Base-by-base conservation (phyloP, 2,113 vertebrate species). In the Bolborhynchus lineola region DNA sequence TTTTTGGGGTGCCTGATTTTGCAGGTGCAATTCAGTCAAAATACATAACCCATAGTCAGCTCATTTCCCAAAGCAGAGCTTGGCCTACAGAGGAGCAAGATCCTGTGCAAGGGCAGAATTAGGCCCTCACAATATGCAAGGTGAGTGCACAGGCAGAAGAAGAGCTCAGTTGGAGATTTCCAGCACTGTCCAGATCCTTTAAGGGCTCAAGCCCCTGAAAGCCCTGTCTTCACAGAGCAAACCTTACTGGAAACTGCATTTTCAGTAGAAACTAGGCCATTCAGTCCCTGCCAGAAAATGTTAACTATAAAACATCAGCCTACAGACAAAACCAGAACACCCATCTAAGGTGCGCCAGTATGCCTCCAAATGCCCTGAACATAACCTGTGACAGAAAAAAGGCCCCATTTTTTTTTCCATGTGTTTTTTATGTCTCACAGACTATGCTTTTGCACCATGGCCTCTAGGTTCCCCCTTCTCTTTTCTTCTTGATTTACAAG, bases 61-160 rank as follows among this genome's bases (percentile, higher is more conserved):
- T 74, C 3, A 0, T 37, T 78, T 68, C 12, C 41, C 25, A 57
- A 70, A 78, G 24, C 11, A 39, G 16, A 71, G 20, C 16, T 25
- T 68, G 47, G 11, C 35, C 24, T 18, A 18, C 10, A 16, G 50
- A 70, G 28, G 26, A 55, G 63, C 31, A 13, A 11, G 6, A 25
- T 31, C n/a, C 62, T 35, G 29, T 7, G 11, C 21, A 29, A n/a
- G 24, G 47, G 4, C 35, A 41, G 33, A 39, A 5, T 28, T 6
- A 5, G 7, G 23, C 18, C 42, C 23, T 52, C 60, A 41, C 9
- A 15, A 19, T 0, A 0, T 15, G 24, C 29, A 46, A 47, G 33
- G 23, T 0, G 1, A 29, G n/a, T 1, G 12, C 19, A 12, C 15
- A 29, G 42, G 42, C 23, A 59, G 53, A 76, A 35, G 0, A 0